Evolutionary conservation across 2,888 invertebrate species (phyloP), one percentile per base, ranked within the genome.

Genomic region (Erebia aethiops): DNA sequence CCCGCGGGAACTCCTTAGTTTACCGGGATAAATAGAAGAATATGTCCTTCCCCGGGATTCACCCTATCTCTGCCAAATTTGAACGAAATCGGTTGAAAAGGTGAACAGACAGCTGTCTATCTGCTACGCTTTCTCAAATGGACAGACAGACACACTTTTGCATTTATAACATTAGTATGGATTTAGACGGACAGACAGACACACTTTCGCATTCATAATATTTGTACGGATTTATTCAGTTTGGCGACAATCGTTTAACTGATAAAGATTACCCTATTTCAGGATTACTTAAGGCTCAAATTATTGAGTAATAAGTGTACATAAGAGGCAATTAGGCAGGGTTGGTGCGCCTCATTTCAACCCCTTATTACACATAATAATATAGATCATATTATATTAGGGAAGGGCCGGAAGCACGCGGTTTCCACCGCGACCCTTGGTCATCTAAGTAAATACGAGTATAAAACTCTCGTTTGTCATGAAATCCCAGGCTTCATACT

Each of bases 341-440:
- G 78, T 80, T 87, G 74, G 79, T 82, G 77, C 80, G 85, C 87
- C 90, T 89, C 90, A 91, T 91, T 90, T 87, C 90, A 35, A 35
- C 35, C 35, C 87, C 90, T 89, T 90, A 91, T 91, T 90, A 87
- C 90, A 85, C 87, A 84, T 91, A 90, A 90, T 90, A 91, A 90
- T 35, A 35, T 35, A 35, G 5, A 35, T 35, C 90, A 90, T 86
- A 91, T 90, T 90, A 43, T 43, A 35, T 35, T 35, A 89, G 86
- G 80, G 77, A 79, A 80, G 77, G 78, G 80, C 82, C 79, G 72
- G 79, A 77, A 81, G 87, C 86, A 83, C 83, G 85, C 84, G 83
- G 82, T 78, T 72, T 75, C 75, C 79, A 79, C 81, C 43, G 78
- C 83, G 83, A 85, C 86, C 88, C 83, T 79, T 61, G 43, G 16